These are phyloP conservation scores for Cyprinodon variegatus DNA, from an alignment of 2,113 vertebrate genomes.

Conservation along the genomic window DNA sequence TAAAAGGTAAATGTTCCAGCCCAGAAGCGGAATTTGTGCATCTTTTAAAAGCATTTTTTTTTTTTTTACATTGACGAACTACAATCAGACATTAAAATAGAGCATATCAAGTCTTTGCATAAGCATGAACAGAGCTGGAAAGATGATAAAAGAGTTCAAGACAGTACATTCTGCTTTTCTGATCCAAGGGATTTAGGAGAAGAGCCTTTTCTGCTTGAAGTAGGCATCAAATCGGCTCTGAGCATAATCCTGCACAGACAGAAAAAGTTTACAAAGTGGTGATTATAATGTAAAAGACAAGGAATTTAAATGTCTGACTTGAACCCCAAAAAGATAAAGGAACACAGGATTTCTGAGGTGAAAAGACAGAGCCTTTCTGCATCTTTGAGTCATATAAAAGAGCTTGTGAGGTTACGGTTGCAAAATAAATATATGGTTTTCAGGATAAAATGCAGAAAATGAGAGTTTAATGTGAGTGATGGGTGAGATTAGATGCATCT, in stretches of 20 bases:
- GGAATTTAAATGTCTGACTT: not conserved
- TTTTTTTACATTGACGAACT: not conserved
- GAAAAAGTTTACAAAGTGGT: not conserved
- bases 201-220: conserved; percentile 81
- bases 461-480: no score
- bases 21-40: not conserved
- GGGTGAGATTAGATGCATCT: no score
- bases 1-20: not conserved
- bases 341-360: no score
- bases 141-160: not conserved
- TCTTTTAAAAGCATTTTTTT: not conserved
- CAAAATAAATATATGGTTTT: no score
- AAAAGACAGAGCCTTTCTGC: no score
- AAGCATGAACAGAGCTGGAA: not conserved
- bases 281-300: not conserved
- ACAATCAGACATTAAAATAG: not conserved
- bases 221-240: conserved; percentile 89
- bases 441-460: no score
- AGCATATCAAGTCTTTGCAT: not conserved
- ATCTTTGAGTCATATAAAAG: no score
- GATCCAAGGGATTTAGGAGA: conserved; percentile 49
- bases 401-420: no score
- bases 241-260: conserved; percentile 85
- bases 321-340: not conserved
- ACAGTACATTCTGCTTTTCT: not conserved